Percentiles rank a stretch among this genome's conserved stretches.
Conservation (phyloP, 2,113 vertebrate species). For the Leucoraja erinaceus region DNA sequence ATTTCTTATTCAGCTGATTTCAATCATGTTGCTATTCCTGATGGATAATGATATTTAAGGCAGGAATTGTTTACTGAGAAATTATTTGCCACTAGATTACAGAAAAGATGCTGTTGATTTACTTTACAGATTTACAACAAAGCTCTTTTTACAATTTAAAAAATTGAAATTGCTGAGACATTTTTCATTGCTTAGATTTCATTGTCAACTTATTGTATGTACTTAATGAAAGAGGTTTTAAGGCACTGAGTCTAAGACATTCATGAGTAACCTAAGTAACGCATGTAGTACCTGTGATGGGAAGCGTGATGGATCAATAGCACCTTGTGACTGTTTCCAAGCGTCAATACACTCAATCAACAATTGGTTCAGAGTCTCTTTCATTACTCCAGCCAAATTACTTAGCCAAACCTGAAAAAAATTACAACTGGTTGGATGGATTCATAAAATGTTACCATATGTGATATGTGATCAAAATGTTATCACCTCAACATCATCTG, state of each 20-base stretch:
- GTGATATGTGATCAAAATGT: not conserved
- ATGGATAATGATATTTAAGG: not conserved
- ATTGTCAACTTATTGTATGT: not conserved
- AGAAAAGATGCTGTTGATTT: not conserved
- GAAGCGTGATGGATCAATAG: conserved; percentile 75
- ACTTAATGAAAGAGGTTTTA: not conserved
- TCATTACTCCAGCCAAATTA: conserved; percentile 83
- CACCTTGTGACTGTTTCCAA: conserved; percentile 64
- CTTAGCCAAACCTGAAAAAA: conserved; percentile 75
- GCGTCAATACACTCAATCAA: conserved; percentile 74
- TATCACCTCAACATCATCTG: conserved; percentile 83
- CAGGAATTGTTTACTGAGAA: not conserved
- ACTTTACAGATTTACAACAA: not conserved
- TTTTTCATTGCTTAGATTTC: not conserved
- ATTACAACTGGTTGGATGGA: conserved; percentile 39
- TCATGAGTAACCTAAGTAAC: not conserved
- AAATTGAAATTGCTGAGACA: not conserved
- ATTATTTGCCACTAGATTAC: not conserved
- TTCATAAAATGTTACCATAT: conserved; percentile 32
- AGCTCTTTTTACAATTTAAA: not conserved
- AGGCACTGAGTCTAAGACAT: not conserved
- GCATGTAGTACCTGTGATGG: conserved; percentile 77
- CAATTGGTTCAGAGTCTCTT: conserved; percentile 78
- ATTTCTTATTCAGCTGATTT: not conserved
- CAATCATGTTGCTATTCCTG: not conserved